Evolutionary conservation across 2,797 vertebrate genomes (phyloP).

Genomic region (Zenarchopterus dispar): DNA sequence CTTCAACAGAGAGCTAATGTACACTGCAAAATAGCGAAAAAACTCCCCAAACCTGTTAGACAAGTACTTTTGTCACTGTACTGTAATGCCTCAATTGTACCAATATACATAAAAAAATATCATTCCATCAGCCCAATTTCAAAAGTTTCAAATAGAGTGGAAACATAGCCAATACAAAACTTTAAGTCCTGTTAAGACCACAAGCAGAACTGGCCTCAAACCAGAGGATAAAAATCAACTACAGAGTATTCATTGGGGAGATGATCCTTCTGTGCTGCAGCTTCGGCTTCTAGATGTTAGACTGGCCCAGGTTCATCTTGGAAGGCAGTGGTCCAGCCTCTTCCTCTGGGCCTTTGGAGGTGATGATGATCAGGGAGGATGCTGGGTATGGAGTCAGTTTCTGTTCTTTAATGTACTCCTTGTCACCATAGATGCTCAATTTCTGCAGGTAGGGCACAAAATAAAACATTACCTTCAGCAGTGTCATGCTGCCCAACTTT

Average conservation of each 20-base stretch:
- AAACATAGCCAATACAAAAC: conserved; percentile 50
- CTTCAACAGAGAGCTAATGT: conserved; percentile 51
- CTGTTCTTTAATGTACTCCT: conserved; percentile 88
- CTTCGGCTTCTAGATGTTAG: conserved; percentile 77
- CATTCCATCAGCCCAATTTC: conserved; percentile 36
- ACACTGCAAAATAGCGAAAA: conserved; percentile 39
- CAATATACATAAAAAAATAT: conserved; percentile 65
- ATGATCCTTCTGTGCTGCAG: conserved; percentile 25
- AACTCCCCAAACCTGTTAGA: conserved; percentile 36
- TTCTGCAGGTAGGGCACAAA: conserved; percentile 82
- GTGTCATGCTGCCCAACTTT: too few relatives aligned
- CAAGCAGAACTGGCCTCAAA: conserved; percentile 37
- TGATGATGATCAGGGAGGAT: conserved; percentile 90
- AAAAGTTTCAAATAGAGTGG: conserved; percentile 53
- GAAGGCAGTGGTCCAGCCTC: conserved; percentile 93
- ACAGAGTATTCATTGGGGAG: conserved; percentile 28
- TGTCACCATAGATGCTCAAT: conserved; percentile 95
- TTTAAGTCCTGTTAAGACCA: conserved; percentile 52
- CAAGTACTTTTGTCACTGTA: conserved; percentile 26
- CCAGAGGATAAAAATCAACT: conserved; percentile 49
- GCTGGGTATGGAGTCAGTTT: conserved; percentile 90
- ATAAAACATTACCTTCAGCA: background rate
- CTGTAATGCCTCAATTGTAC: conserved; percentile 72
- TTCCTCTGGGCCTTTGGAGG: conserved; percentile 86
- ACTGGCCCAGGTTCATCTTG: conserved; percentile 91